A percentile compares a stretch with the other conserved stretches of the same genome.
Evolutionary conservation across 2,888 invertebrate genomes (phyloP).

Genomic region (Elaeidobius kamerunicus): DNA sequence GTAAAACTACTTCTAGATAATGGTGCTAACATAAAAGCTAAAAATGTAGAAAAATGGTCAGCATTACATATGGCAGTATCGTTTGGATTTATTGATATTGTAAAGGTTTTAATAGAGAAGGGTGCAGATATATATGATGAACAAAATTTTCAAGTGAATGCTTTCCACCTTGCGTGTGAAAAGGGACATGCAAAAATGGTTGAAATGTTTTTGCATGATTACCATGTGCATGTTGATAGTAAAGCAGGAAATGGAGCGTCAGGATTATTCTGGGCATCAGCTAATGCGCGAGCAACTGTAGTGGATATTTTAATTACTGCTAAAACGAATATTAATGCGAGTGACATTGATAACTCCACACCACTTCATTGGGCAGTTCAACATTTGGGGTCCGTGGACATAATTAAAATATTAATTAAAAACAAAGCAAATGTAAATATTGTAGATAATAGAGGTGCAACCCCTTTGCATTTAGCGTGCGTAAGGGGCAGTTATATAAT

Average conservation of each 20-base stretch:
- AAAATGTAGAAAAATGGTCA: neutral
- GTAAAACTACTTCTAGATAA: slow-evolving; percentile 1
- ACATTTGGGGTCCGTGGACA: neutral
- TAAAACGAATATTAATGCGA: slow-evolving; percentile 1
- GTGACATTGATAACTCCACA: neutral
- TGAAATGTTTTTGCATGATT: neutral
- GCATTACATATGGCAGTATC: slow-evolving; percentile 7
- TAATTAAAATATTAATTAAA: neutral
- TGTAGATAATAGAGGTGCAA: slow-evolving; percentile 1
- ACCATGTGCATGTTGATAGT: neutral
- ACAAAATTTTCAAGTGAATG: neutral
- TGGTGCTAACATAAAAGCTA: neutral
- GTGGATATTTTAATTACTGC: neutral
- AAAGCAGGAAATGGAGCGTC: neutral
- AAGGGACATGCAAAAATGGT: neutral
- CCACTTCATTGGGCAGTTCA: neutral
- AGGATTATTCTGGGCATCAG: slow-evolving; percentile 6
- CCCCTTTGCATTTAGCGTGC: slow-evolving; percentile 1
- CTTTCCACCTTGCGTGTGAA: slow-evolving; percentile 4
- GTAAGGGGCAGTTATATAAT: neutral
- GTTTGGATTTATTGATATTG: slow-evolving; percentile 4
- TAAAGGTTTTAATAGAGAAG: neutral
- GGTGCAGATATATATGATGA: neutral
- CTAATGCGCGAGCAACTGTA: neutral
- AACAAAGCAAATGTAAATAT: neutral